A percentile compares a stretch with the other conserved stretches of the same genome.
phyloP scores from a whole-genome alignment of 2,797 vertebrate genomes.

The Sebastes iracundus region DNA sequence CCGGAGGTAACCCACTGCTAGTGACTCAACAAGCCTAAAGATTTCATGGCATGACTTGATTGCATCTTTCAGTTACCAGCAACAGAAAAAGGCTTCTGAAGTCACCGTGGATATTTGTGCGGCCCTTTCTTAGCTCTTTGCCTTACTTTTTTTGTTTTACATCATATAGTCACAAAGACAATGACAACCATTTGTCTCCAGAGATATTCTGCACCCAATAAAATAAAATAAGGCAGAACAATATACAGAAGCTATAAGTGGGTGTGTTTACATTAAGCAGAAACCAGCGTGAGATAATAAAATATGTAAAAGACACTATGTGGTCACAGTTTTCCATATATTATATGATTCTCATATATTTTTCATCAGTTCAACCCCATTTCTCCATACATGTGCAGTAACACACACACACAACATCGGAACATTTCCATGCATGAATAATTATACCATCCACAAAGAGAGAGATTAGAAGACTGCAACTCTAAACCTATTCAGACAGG shows the following conservation, averaged over 20 bases:
- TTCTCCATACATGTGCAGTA: background rate
- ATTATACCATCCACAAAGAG: background rate
- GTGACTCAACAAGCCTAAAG: no score
- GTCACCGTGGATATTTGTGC: background rate
- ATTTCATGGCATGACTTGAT: background rate
- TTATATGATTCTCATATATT: slow-evolving; percentile 22
- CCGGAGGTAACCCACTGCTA: no score
- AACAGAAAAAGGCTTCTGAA: background rate
- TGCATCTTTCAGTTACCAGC: background rate
- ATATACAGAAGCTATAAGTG: background rate
- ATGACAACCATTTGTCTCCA: background rate
- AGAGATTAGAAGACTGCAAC: slow-evolving; percentile 4
- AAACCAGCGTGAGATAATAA: background rate
- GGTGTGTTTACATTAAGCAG: background rate
- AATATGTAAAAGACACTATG: slow-evolving; percentile 12
- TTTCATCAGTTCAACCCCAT: slow-evolving; percentile 33
- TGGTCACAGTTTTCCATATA: background rate
- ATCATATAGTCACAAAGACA: background rate
- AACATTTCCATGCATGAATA: slow-evolving; percentile 21
- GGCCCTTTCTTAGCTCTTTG: background rate
- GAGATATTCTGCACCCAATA: background rate
- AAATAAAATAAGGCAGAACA: background rate
- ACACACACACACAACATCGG: background rate
- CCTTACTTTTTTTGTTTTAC: background rate
- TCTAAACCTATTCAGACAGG: slow-evolving; percentile 32